Conservation (phyloP, 1,140 invertebrate species). For the Ganaspis sp. region DNA sequence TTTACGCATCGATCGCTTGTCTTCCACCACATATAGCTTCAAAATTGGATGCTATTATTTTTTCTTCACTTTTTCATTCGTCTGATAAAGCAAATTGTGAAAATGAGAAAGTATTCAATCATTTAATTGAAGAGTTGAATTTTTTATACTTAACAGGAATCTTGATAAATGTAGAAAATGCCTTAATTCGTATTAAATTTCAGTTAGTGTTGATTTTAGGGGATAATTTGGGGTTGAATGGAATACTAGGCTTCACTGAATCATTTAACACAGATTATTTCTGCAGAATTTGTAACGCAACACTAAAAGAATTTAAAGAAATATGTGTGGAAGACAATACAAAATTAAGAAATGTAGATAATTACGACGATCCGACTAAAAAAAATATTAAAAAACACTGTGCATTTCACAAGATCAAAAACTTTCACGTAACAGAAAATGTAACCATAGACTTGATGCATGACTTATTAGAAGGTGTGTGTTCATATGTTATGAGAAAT, state of each 20-base stretch:
- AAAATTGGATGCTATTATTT: neutral
- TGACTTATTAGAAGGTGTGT: slow-evolving; percentile 17
- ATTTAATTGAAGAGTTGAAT: too few species aligned
- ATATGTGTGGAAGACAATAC: neutral
- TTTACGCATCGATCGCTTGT: slow-evolving; percentile 20
- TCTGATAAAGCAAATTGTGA: too few species aligned
- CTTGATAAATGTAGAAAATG: neutral
- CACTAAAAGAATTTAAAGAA: neutral
- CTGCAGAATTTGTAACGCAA: too few species aligned
- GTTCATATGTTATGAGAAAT: neutral
- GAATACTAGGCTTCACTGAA: too few species aligned
- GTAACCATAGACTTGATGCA: slow-evolving; percentile 11
- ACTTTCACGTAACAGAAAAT: slow-evolving; percentile 32
- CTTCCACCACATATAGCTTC: neutral
- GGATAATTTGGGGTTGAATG: too few species aligned
- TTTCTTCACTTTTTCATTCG: neutral
- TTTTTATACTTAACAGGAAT: too few species aligned
- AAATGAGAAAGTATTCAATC: too few species aligned
- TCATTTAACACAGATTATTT: too few species aligned
- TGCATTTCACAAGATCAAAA: slow-evolving; percentile 1
- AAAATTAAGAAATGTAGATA: too few species aligned
- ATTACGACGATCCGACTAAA: neutral
- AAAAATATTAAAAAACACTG: slow-evolving; percentile 9
- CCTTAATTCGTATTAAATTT: neutral
- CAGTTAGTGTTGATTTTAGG: too few species aligned